Evolutionary conservation across 2,888 invertebrate genomes (phyloP).

Genomic region (Mythimna ferrago): DNA sequence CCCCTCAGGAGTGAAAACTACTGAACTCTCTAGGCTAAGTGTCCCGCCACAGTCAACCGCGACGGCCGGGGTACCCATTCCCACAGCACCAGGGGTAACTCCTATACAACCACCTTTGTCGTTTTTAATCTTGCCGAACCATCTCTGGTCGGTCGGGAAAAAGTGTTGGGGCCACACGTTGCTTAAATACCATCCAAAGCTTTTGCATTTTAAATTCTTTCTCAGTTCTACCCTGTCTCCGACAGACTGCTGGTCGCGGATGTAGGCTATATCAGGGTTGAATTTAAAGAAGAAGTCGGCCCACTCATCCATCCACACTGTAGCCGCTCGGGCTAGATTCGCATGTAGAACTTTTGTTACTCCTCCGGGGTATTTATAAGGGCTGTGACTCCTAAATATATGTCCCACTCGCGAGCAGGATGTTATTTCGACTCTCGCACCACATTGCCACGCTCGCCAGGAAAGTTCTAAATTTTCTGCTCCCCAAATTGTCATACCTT

Average conservation of each 20-base stretch:
- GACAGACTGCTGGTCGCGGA: constrained; percentile 91
- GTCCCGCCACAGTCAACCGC: constrained; percentile 92
- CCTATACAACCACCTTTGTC: constrained; percentile 83
- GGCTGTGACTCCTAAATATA: constrained; percentile 97
- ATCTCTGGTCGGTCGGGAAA: constrained; percentile 96
- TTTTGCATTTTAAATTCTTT: constrained; percentile 94
- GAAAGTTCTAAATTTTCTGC: constrained; percentile 99
- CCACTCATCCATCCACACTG: constrained; percentile 99
- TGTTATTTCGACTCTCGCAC: constrained; percentile 96
- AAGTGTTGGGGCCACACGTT: constrained; percentile 99
- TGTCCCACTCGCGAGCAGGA: constrained; percentile 98
- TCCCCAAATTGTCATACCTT: constrained; percentile 97
- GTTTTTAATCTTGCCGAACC: constrained; percentile 96
- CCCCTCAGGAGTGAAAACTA: constrained; percentile 93
- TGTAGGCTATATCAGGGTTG: constrained; percentile 92
- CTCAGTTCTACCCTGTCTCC: constrained; percentile 92
- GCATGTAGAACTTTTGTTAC: constrained; percentile 96
- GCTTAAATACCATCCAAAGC: constrained; percentile 98
- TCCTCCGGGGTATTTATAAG: constrained; percentile 98
- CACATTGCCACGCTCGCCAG: constrained; percentile 99
- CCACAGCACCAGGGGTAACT: constrained; percentile 89
- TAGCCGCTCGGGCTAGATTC: constrained; percentile 97
- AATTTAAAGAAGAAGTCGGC: constrained; percentile 97
- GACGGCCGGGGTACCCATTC: constrained; percentile 93
- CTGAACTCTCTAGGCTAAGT: constrained; percentile 92